These are phyloP conservation scores for Malacoctenus gilli DNA, from an alignment of 2,797 vertebrate genomes.

Conservation along the genomic window DNA sequence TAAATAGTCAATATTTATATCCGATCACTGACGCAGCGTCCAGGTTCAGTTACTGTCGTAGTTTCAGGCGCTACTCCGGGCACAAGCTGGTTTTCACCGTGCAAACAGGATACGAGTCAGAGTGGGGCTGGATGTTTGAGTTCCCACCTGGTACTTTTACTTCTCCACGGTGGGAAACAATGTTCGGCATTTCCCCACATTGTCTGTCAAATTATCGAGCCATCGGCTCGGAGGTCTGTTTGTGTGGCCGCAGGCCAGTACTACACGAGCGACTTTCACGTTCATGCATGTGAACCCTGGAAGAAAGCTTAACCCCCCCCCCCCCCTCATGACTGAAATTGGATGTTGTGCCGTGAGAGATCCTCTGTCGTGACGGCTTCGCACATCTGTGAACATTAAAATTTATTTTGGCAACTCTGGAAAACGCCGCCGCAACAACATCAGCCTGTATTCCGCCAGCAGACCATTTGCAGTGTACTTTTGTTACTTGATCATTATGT, in stretches of 20 bases:
- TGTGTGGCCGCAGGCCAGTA: constrained; percentile 11
- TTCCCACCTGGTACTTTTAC: constrained; percentile 29
- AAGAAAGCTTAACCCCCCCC: constrained; percentile 21
- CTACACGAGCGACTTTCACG: background rate
- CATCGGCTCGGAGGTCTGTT: constrained; percentile 21
- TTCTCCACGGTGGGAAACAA: constrained; percentile 36
- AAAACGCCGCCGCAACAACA: background rate
- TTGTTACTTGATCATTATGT: constrained; percentile 37
- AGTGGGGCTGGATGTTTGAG: constrained; percentile 43
- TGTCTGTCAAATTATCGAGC: constrained; percentile 41
- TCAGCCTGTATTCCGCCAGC: constrained; percentile 14
- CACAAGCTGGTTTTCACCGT: constrained; percentile 15
- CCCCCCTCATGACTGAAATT: background rate
- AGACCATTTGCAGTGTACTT: constrained; percentile 27
- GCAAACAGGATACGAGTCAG: constrained; percentile 42
- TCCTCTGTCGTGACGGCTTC: background rate
- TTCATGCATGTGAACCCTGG: constrained; percentile 20
- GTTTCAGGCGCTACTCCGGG: background rate
- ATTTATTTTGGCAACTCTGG: background rate
- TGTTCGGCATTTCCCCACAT: constrained; percentile 59
- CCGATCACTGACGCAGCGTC: constrained; percentile 6
- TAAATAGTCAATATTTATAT: background rate
- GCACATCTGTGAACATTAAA: background rate
- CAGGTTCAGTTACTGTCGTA: constrained; percentile 4
- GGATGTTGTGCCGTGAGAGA: constrained; percentile 30